Evolutionary conservation across 2,113 vertebrate genomes (phyloP), one percentile per base, ranked within the genome.

Genomic region (Aleadryas rufinucha): DNA sequence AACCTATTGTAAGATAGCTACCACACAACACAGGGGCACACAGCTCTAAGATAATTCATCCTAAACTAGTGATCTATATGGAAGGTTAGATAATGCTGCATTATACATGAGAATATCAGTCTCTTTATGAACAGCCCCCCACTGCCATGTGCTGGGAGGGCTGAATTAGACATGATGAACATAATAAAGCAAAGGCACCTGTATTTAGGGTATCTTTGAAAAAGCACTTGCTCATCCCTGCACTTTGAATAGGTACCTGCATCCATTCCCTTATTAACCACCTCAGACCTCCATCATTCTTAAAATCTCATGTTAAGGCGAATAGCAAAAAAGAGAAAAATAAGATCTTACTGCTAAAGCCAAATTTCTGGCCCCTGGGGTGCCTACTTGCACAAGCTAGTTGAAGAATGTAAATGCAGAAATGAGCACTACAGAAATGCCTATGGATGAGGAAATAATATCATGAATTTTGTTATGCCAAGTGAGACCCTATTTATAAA

Each of bases 401-500:
- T 59, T 69, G 52, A 60, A 90, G 86, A 92, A 94, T 92, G 88
- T 49, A 94, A 96, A 96, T 90, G 86, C 30, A 92, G 83, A 86
- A 90, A 90, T 22, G 22, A 95, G 76, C 63, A 71, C 60, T 69
- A 75, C 42, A 86, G 92, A 96, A 88, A 95, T 90, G 90, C 93
- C 92, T 96, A 94, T 86, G 90, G 93, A 92, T 95, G 86, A 95
- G 72, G 76, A 95, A 95, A 95, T 69, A 95, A 75, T 75, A 90
- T 13, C 68, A 81, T 87, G 89, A 93, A 95, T 89, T 95, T 93
- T 93, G 80, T 91, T 96, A 89, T 95, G 89, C 89, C 95, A 95
- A 95, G 86, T 41, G 84, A 89, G 95, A 93, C 56, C 84, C 94
- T 87, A 93, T 92, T 93, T 93, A 92, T 92, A 95, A 96, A 97